Percentiles rank a stretch among this genome's conserved stretches.
phyloP scores from a whole-genome alignment of 2,113 vertebrate genomes.

The Ahaetulla prasina region DNA sequence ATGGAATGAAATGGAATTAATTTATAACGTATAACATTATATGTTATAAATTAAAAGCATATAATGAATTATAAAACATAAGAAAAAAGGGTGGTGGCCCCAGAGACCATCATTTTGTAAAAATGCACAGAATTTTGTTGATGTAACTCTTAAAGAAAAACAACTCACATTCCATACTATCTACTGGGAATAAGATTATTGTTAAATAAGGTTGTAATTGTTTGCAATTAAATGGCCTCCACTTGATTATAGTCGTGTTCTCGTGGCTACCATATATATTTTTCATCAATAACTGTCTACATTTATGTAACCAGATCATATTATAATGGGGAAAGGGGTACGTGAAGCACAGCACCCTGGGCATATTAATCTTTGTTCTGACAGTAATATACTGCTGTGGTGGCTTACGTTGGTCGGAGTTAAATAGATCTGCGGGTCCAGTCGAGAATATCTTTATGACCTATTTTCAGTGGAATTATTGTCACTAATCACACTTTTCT shows the following conservation, averaged over 20 bases:
- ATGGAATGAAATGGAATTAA: too few species aligned
- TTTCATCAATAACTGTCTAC: background rate
- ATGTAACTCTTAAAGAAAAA: background rate
- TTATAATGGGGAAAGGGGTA: background rate
- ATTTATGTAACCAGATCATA: background rate
- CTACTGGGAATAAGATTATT: background rate
- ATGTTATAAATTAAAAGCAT: background rate
- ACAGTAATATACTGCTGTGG: background rate
- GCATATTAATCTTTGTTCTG: background rate
- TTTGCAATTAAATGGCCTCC: background rate
- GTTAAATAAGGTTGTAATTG: background rate
- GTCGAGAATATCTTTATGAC: background rate
- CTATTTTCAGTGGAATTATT: background rate
- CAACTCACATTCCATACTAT: background rate
- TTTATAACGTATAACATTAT: too few species aligned
- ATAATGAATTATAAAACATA: background rate
- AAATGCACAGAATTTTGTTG: background rate
- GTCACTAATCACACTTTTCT: background rate
- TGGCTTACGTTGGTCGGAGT: background rate
- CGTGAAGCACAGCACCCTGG: background rate
- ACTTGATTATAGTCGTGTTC: background rate
- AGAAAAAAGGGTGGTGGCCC: background rate
- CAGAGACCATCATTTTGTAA: background rate
- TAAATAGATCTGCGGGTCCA: background rate
- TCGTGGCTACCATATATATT: background rate